A percentile compares a stretch with the other conserved stretches of the same genome.
These are phyloP conservation scores for Aplysia californica DNA, from an alignment of 1,140 invertebrate species.

Conservation along the genomic window DNA sequence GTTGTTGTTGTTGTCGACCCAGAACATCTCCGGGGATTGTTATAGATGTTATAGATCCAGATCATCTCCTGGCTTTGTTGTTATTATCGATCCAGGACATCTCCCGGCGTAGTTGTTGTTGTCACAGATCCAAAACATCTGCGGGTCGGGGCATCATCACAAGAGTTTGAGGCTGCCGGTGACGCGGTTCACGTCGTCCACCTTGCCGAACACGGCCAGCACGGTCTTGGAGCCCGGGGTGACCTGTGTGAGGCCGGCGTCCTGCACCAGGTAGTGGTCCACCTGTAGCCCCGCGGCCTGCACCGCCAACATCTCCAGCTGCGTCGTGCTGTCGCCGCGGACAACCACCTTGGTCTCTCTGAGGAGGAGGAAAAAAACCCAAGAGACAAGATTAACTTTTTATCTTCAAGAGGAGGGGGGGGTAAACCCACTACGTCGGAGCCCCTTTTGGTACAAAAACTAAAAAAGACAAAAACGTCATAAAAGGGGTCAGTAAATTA, in stretches of 20 bases:
- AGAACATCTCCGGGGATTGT: too few relatives aligned
- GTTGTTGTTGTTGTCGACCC: too few relatives aligned
- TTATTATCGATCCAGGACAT: too few relatives aligned
- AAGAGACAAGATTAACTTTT: too few relatives aligned
- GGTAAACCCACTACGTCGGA: background rate
- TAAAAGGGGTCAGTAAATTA: background rate
- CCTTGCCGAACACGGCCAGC: slow-evolving; percentile 55
- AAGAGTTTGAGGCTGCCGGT: slow-evolving; percentile 53
- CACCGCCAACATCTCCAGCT: slow-evolving; percentile 71
- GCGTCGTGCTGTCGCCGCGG: slow-evolving; percentile 71
- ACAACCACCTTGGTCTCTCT: slow-evolving; percentile 76
- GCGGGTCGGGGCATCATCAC: slow-evolving; percentile 21
- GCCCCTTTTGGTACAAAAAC: background rate
- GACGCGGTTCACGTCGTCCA: slow-evolving; percentile 48
- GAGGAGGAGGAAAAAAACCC: slow-evolving; percentile 29
- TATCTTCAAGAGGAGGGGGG: background rate
- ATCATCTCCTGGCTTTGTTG: too few relatives aligned
- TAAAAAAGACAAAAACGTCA: background rate
- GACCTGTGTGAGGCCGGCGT: slow-evolving; percentile 75
- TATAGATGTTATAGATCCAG: too few relatives aligned
- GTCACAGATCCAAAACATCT: too few relatives aligned
- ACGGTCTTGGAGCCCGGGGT: slow-evolving; percentile 55
- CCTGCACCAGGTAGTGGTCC: slow-evolving; percentile 73
- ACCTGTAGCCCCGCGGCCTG: slow-evolving; percentile 69
- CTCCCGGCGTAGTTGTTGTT: too few relatives aligned